Percentiles rank a stretch among this genome's conserved stretches.
Evolutionary conservation across 2,888 invertebrate genomes (phyloP).

Genomic region (Heliothis peltigera): DNA sequence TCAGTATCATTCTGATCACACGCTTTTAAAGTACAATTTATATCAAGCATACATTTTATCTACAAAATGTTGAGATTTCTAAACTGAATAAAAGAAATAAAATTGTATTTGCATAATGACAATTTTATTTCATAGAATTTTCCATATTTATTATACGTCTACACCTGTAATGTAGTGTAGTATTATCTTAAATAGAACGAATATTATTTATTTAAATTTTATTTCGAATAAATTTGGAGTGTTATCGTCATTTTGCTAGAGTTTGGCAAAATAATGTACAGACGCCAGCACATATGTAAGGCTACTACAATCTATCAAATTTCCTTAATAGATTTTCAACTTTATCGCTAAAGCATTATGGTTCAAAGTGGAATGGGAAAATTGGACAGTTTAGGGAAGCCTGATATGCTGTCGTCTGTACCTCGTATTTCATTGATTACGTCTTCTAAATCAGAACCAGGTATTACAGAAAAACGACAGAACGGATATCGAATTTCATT

Average conservation of each 20-base stretch:
- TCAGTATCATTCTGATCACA: slow-evolving; percentile 4
- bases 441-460: slow-evolving; percentile 8
- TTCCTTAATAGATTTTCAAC: no score
- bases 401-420: no score
- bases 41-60: not conserved
- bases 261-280: no score
- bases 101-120: slow-evolving; percentile 4
- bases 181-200: slow-evolving; percentile 2
- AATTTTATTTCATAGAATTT: slow-evolving; percentile 18
- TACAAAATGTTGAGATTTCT: not conserved
- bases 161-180: not conserved
- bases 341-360: no score
- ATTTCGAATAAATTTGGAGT: slow-evolving; percentile 10
- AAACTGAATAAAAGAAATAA: slow-evolving; percentile 1
- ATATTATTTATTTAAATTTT: not conserved
- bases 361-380: no score
- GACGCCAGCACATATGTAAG: no score
- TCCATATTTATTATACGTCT: not conserved
- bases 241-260: not conserved
- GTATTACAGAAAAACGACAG: slow-evolving; percentile 17
- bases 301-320: no score
- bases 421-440: slow-evolving; percentile 14
- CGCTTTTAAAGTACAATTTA: not conserved
- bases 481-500: slow-evolving; percentile 60
- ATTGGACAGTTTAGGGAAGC: no score